These are phyloP conservation scores for Atractosteus spatula DNA, from an alignment of 2,113 vertebrate genomes.

Conservation along the genomic window DNA sequence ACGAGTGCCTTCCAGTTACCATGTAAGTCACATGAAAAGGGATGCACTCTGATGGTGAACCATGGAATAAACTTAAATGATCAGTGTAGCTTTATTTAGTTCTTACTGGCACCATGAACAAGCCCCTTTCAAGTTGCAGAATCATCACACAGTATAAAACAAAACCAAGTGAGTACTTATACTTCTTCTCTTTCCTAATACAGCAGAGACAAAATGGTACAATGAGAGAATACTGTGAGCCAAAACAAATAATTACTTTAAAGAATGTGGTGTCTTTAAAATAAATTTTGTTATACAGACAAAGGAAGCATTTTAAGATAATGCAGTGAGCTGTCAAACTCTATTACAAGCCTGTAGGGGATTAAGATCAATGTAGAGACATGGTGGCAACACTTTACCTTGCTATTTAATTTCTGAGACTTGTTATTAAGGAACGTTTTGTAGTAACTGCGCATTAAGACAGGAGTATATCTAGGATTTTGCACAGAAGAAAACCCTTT, in stretches of 20 bases:
- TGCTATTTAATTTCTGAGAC: constrained; percentile 35
- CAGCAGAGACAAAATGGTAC: not conserved
- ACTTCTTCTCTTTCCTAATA: not conserved
- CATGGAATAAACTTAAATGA: too few relatives aligned
- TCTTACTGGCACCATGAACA: too few relatives aligned
- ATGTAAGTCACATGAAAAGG: too few relatives aligned
- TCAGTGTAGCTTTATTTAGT: too few relatives aligned
- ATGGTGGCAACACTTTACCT: constrained; percentile 21
- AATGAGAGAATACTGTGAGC: not conserved
- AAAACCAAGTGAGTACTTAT: too few relatives aligned
- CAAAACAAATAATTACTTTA: not conserved
- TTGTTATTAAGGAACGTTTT: constrained; percentile 44
- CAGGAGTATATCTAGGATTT: constrained; percentile 37
- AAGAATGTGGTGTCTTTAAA: not conserved
- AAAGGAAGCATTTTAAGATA: not conserved
- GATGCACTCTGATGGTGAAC: too few relatives aligned
- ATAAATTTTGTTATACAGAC: not conserved
- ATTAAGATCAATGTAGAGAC: constrained; percentile 19
- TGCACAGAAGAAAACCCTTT: not conserved
- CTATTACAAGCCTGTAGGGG: not conserved
- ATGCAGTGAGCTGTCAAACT: not conserved
- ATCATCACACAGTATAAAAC: too few relatives aligned
- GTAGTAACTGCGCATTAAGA: constrained; percentile 48
- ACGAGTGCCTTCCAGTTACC: too few relatives aligned
- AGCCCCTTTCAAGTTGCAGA: too few relatives aligned